A percentile compares a stretch with the other conserved stretches of the same genome.
Conservation (phyloP, 2,113 vertebrate species). For the Lamprologus sp. region DNA sequence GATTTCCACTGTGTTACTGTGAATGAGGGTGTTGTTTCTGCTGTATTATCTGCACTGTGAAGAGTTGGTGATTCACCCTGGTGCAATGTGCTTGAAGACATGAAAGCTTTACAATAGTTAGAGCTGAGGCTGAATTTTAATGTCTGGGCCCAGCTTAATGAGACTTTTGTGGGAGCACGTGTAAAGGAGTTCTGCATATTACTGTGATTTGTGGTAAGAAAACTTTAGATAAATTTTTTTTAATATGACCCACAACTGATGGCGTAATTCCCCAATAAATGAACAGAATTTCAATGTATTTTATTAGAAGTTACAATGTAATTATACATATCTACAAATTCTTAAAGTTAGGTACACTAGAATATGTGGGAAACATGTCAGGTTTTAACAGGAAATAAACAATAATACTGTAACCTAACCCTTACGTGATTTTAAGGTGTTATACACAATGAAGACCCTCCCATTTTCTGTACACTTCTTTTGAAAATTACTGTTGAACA, state of each 20-base stretch:
- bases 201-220: neutral
- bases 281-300: neutral
- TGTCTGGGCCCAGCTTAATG: neutral
- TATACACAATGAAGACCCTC: neutral
- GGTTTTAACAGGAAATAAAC: neutral
- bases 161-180: neutral
- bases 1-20: slow-evolving; percentile 38
- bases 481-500: neutral
- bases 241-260: neutral
- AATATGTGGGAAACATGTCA: neutral
- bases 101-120: neutral
- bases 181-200: neutral
- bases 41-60: slow-evolving; percentile 43
- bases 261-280: neutral
- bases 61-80: slow-evolving; percentile 33
- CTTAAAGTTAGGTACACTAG: neutral
- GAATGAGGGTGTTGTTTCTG: slow-evolving; percentile 48
- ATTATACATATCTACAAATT: neutral
- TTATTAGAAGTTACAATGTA: neutral
- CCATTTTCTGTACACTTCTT: neutral
- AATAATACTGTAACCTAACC: neutral
- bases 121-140: neutral
- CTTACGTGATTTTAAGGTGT: neutral
- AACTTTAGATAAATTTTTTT: rapidly evolving
- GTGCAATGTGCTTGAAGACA: slow-evolving; percentile 29